Evolutionary conservation across 2,797 vertebrate genomes (phyloP).

Genomic region (Lindbergichthys nudifrons): DNA sequence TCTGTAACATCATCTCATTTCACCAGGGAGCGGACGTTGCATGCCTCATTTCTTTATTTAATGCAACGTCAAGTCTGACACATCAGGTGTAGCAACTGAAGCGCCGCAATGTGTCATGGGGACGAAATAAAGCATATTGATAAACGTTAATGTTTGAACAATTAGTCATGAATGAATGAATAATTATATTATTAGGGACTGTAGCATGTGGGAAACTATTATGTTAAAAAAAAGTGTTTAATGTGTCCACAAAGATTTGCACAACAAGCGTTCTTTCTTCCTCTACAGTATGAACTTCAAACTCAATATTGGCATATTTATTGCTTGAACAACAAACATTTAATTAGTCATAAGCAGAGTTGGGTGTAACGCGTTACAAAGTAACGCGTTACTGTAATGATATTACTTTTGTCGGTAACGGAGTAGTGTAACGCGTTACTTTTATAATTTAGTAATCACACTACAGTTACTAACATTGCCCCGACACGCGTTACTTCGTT

Average conservation of each 20-base stretch:
- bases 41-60: conserved; percentile 4
- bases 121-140: not conserved
- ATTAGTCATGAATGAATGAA: not conserved
- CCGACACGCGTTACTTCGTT: no score
- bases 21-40: conserved; percentile 1
- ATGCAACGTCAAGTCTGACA: not conserved
- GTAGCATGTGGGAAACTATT: not conserved
- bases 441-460: no score
- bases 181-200: not conserved
- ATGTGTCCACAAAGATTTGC: not conserved
- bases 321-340: no score
- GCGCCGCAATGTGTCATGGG: not conserved
- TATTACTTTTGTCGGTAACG: no score
- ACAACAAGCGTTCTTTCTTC: not conserved
- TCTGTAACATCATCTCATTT: not conserved
- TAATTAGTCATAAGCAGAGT: no score
- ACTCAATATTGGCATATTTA: not conserved
- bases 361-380: no score
- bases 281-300: conserved; percentile 1
- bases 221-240: conserved; percentile 1
- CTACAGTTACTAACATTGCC: no score
- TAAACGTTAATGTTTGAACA: not conserved
- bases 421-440: no score
- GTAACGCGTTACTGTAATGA: no score
- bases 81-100: not conserved